Base-by-base conservation (phyloP, 2,888 invertebrate species). In the Agrochola lota region DNA sequence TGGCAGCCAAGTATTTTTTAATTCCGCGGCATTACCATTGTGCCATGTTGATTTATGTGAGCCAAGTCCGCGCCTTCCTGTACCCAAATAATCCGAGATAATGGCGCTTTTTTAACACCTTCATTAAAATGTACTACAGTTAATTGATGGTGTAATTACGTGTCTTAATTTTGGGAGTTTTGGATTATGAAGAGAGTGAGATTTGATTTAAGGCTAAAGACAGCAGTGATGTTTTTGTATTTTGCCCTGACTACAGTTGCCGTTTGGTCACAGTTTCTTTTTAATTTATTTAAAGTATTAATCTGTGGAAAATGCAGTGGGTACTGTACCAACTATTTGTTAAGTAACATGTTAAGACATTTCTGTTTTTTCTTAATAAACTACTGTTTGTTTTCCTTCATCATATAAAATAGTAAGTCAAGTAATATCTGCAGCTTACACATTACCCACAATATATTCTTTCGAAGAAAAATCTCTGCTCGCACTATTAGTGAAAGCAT, bases 11-110 rank as follows among this genome's bases (percentile, higher is more conserved):
- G 95, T 93, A 96, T 95, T 96, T 96, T 96, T 96, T 96, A 96
- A 96, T 96, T 95, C 96, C 93, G 88, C 90, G 80, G 95, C 94
- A 95, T 96, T 96, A 94, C 93, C 95, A 95, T 95, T 96, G 96
- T 96, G 95, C 94, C 89, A 84, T 81, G 87, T 91, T 96, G 96
- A 96, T 96, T 96, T 96, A 96, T 94, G 92, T 87, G 81, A 85
- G 81, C 85, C 87, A 91, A 81, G 88, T 87, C 84, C 76, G 73
- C 80, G 86, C 78, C 83, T 81, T 85, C 86, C 85, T 86, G 90
- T 90, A 91, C 90, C 91, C 92, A 93, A 94, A 95, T 94, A 94
- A 89, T 92, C 93, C 88, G 90, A 93, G 95, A 95, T 96, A 96
- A 96, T 95, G 94, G 94, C 90, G 90, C 89, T 91, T 92, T 95